Percentiles rank a stretch among this genome's conserved stretches.
phyloP scores from a whole-genome alignment of 1,140 invertebrate genomes.

The Drosophila biarmipes region DNA sequence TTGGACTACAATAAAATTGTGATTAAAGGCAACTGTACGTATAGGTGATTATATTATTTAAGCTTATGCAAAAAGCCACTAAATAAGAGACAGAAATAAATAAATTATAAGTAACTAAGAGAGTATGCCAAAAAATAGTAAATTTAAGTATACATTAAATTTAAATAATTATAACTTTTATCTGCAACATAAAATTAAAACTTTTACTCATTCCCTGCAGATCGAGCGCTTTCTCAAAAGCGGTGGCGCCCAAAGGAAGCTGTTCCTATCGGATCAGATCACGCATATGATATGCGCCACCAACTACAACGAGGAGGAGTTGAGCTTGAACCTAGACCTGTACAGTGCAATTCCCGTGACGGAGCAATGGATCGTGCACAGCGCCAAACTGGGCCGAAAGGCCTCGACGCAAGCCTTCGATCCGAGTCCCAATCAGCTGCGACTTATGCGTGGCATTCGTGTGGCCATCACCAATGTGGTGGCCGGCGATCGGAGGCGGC shows the following conservation, averaged over 20 bases:
- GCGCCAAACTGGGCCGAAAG: constrained; percentile 84
- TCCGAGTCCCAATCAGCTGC: constrained; percentile 66
- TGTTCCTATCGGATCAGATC: constrained; percentile 92
- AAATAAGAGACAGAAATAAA: too few species aligned
- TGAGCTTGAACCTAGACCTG: constrained; percentile 92
- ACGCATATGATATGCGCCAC: constrained; percentile 94
- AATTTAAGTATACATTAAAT: too few species aligned
- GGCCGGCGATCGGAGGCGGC: constrained; percentile 87
- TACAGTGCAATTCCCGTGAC: constrained; percentile 94
- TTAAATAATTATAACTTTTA: too few species aligned
- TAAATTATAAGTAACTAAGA: too few species aligned
- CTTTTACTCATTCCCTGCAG: constrained; percentile 85
- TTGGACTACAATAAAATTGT: too few species aligned
- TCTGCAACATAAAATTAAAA: neutral
- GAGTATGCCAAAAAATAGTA: too few species aligned
- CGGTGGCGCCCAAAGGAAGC: constrained; percentile 91
- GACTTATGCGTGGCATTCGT: constrained; percentile 89
- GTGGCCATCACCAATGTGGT: constrained; percentile 89
- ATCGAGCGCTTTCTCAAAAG: constrained; percentile 89
- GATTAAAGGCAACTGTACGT: too few species aligned
- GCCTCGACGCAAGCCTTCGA: constrained; percentile 80
- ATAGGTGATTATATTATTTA: too few species aligned
- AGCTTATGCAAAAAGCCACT: too few species aligned
- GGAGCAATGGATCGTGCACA: constrained; percentile 92
- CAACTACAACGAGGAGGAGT: constrained; percentile 90